phyloP scores from a whole-genome alignment of 2,113 vertebrate genomes.

The Phalacrocorax carbo region DNA sequence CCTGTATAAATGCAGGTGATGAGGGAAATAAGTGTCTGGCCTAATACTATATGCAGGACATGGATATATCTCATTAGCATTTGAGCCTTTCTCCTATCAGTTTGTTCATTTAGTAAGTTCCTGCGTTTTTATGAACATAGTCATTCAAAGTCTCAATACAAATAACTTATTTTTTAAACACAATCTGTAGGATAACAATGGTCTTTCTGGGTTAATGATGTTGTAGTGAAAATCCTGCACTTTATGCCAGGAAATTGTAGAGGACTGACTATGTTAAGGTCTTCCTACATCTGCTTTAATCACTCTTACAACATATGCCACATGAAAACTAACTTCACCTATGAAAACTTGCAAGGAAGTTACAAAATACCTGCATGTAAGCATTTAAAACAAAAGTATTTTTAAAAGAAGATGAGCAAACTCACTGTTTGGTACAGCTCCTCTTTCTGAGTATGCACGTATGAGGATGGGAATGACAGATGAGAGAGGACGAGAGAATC shows the following conservation, averaged over 20 bases:
- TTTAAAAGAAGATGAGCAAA: background rate
- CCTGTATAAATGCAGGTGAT: background rate
- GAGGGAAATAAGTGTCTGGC: background rate
- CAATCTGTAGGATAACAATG: background rate
- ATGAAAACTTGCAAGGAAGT: background rate
- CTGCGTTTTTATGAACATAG: background rate
- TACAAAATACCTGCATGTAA: background rate
- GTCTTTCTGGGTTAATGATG: background rate
- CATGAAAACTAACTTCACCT: background rate
- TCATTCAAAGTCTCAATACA: background rate
- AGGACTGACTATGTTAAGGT: background rate
- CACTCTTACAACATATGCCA: background rate
- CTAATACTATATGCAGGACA: background rate
- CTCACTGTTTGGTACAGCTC: background rate
- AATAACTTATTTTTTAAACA: background rate
- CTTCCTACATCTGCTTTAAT: background rate
- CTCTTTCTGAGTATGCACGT: background rate
- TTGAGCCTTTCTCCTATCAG: background rate
- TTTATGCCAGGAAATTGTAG: background rate
- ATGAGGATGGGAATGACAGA: background rate
- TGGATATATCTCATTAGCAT: background rate
- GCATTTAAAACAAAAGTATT: conserved; percentile 3
- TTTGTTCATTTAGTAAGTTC: background rate
- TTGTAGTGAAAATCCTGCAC: background rate
- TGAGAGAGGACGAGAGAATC: background rate